Evolutionary conservation across 35 echinoderm and acorn worm species (phyloP), one percentile per base, ranked within the genome.

Genomic region (Patiria miniata): DNA sequence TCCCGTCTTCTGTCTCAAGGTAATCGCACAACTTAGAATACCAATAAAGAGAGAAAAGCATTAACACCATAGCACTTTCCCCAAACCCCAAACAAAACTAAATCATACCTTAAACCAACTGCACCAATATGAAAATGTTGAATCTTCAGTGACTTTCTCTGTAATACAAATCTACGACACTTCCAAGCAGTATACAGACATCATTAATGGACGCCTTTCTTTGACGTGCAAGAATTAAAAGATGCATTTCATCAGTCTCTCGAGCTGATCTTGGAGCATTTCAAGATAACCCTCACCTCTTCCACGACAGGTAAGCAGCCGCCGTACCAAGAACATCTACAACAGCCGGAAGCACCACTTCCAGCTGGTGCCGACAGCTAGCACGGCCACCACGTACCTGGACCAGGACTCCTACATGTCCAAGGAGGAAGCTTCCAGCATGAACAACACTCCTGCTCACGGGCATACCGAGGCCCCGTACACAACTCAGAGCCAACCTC

Each of bases 1-100:
- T 9, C 86, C 86, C 42, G 59, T 89, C 36, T 83, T 99, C 4
- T 94, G 92, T 52, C 88, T 99, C 42, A 81, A 82, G 23, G 89
- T 91, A 19, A 79, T 83, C 55, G 80, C 57, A 54, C 34, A 39
- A 61, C 33, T 56, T 12, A 82, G 42, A n/a, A n/a, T n/a, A n/a
- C n/a, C n/a, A n/a, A n/a, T n/a, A n/a, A 78, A 39, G 77, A 78
- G 61, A 78, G 38, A n/a, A 50, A 51, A 59, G 54, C 44, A 38
- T 59, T 78, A 61, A 89, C 78, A 83, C 83, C 69, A 30, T 80
- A 68, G n/a, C n/a, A n/a, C n/a, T n/a, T n/a, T n/a, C n/a, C n/a
- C n/a, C n/a, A n/a, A n/a, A n/a, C n/a, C n/a, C n/a, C n/a, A n/a
- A n/a, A n/a, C n/a, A n/a, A n/a, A n/a, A n/a, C n/a, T n/a, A n/a